Percentiles rank a stretch among this genome's conserved stretches.
Evolutionary conservation across 2,797 vertebrate species (phyloP).

Genomic region (Linurgus olivaceus): DNA sequence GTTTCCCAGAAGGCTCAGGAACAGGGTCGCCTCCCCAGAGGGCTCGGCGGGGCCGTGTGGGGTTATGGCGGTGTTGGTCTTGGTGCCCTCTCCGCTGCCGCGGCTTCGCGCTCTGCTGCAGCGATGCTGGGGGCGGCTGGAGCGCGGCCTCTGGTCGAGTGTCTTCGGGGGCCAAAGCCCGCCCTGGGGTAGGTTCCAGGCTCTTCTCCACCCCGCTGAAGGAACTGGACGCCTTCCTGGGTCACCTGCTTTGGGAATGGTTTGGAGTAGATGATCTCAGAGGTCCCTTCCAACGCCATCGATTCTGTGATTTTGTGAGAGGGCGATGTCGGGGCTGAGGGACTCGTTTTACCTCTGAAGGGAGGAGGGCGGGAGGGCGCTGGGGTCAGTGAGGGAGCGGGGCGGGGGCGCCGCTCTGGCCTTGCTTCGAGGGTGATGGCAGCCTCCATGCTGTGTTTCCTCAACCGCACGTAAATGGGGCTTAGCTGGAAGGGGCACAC

Average conservation of each 20-base stretch:
- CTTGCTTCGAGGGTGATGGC: rapidly evolving
- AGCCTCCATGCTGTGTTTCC: rapidly evolving
- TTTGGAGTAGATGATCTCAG: neutral
- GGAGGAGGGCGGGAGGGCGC: too few species aligned
- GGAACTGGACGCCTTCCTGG: neutral
- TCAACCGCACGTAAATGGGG: rapidly evolving
- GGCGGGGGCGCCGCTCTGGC: rapidly evolving
- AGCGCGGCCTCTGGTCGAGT: neutral
- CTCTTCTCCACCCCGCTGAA: neutral
- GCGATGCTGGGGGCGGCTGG: slow-evolving; percentile 41
- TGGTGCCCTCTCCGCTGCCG: rapidly evolving
- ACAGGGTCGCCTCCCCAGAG: rapidly evolving
- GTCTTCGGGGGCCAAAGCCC: neutral
- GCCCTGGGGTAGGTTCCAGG: slow-evolving; percentile 60
- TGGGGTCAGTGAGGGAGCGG: neutral
- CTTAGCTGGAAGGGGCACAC: neutral
- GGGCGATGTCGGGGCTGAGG: too few species aligned
- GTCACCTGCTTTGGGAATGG: neutral
- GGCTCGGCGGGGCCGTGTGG: rapidly evolving
- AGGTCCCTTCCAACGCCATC: neutral
- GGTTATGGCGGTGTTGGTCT: neutral
- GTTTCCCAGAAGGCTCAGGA: slow-evolving; percentile 1
- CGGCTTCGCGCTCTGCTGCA: neutral
- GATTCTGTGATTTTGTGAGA: neutral
- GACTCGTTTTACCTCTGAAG: neutral